Evolutionary conservation across 2,888 invertebrate genomes (phyloP).

Genomic region (Synergus gifuensis): DNA sequence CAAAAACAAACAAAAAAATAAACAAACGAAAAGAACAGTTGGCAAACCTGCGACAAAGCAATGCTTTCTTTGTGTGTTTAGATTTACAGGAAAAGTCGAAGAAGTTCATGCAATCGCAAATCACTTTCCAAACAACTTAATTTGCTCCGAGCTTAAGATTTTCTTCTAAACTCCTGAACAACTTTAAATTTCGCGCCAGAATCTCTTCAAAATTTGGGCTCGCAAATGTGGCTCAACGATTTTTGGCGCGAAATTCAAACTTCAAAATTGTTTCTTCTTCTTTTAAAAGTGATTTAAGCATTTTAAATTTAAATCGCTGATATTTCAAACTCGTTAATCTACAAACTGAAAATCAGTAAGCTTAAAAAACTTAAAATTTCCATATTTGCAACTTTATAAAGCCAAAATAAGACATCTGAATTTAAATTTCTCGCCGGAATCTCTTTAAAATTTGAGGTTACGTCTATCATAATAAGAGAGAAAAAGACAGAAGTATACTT

Average conservation of each 20-base stretch:
- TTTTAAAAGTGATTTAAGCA: no score
- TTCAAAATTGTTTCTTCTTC: neutral
- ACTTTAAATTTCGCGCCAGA: neutral
- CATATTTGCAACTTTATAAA: no score
- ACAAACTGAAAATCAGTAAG: no score
- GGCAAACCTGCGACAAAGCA: neutral
- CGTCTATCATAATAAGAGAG: no score
- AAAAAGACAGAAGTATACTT: no score
- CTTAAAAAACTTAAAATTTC: no score
- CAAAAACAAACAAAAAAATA: constrained; percentile 53
- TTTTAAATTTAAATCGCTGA: no score
- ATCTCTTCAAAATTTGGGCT: neutral
- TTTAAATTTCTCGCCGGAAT: no score
- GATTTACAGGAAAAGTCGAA: neutral
- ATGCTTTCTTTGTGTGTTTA: neutral
- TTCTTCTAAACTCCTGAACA: neutral
- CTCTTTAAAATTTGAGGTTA: no score
- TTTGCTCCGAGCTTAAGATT: neutral
- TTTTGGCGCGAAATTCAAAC: neutral
- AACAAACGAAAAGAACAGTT: neutral
- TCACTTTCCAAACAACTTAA: neutral
- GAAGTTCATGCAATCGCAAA: constrained; percentile 1
- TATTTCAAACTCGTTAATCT: no score
- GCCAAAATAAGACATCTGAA: no score
- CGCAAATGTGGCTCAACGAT: neutral